phyloP scores from a whole-genome alignment of 2,888 invertebrate genomes.

The Seira sanloemensis region DNA sequence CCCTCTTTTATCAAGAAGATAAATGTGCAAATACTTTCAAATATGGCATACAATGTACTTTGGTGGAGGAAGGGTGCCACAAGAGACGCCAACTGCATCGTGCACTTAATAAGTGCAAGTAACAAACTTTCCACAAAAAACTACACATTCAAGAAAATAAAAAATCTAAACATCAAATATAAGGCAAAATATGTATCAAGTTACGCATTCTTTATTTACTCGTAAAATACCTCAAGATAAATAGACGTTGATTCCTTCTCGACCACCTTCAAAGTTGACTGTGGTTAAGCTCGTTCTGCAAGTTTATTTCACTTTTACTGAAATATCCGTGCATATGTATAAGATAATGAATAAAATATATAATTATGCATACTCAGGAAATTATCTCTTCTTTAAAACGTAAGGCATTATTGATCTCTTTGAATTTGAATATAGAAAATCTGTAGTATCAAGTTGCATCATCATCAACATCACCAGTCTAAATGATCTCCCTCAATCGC shows the following conservation, averaged over 20 bases:
- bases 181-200: background rate
- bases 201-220: conserved; percentile 11
- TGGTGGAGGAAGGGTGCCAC: background rate
- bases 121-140: conserved; percentile 14
- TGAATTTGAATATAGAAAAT: background rate
- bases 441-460: background rate
- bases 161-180: background rate
- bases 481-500: background rate
- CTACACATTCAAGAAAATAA: conserved; percentile 8
- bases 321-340: conserved; percentile 8
- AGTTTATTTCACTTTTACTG: conserved; percentile 38
- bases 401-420: conserved; percentile 5
- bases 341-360: background rate
- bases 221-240: background rate
- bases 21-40: background rate
- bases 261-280: conserved; percentile 17
- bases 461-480: background rate
- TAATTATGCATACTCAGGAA: background rate
- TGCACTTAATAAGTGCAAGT: conserved; percentile 2
- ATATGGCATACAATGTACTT: background rate
- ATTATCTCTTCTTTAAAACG: conserved; percentile 13
- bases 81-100: background rate
- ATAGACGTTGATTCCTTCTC: background rate
- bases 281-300: conserved; percentile 44
- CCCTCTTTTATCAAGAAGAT: background rate